phyloP scores from a whole-genome alignment of 2,888 invertebrate genomes.

The Cremastinae sp. region DNA sequence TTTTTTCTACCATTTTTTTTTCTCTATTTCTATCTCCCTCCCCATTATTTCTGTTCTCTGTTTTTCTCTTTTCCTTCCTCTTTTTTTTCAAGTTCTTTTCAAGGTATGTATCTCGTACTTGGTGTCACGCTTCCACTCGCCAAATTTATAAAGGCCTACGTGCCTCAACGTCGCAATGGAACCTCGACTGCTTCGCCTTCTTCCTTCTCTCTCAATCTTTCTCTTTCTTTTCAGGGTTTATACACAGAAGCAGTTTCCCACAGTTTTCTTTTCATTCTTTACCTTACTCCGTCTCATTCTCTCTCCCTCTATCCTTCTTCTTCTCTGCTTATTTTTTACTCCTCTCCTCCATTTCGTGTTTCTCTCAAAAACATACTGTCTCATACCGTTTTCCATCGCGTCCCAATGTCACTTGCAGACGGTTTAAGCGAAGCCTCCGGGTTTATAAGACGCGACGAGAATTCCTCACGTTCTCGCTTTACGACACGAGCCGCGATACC shows the following conservation, averaged over 20 bases:
- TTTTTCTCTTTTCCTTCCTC: conserved; percentile 38
- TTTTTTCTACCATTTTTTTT: conserved; percentile 15
- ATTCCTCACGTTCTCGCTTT: conserved; percentile 63
- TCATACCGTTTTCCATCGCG: conserved; percentile 16
- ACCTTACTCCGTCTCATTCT: neutral
- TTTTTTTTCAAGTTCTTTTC: conserved; percentile 19
- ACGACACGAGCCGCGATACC: conserved; percentile 22
- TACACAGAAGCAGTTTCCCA: conserved; percentile 21
- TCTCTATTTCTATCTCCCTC: neutral
- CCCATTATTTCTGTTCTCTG: conserved; percentile 15
- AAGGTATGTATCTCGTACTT: conserved; percentile 31
- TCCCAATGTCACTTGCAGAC: conserved; percentile 74
- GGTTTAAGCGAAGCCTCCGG: conserved; percentile 69
- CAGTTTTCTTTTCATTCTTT: conserved; percentile 24
- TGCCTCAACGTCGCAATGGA: conserved; percentile 64
- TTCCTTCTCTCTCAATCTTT: conserved; percentile 39
- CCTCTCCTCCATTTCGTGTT: neutral
- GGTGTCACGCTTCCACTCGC: conserved; percentile 54
- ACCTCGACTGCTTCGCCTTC: conserved; percentile 42
- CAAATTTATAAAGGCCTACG: conserved; percentile 79
- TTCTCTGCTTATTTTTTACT: too few species aligned
- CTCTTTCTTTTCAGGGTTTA: conserved; percentile 7
- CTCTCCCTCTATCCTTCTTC: conserved; percentile 10
- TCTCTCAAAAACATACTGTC: conserved; percentile 17
- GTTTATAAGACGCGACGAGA: conserved; percentile 73